Base-by-base conservation (phyloP, 2,888 invertebrate species). In the Blomia tropicalis region DNA sequence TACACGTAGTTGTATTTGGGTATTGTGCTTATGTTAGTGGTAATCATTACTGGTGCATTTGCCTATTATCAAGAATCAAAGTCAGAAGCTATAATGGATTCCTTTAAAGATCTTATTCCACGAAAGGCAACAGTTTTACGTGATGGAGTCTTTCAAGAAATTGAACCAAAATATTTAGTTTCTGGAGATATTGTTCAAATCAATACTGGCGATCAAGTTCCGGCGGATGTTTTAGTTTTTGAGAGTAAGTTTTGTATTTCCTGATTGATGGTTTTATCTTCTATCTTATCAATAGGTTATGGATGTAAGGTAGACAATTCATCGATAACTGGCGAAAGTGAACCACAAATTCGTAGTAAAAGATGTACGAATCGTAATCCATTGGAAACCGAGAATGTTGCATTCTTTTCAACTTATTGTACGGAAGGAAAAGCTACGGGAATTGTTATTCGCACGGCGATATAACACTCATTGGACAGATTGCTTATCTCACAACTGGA, bases 251-350 rank as follows among this genome's bases (percentile, higher is more conserved):
- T 47, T 27, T 36, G 36, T 36, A 36, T 11, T 36, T 36, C 7
- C 17, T 36, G 7, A 36, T 36, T 11, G 7, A 11, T 47, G 51
- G 23, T 11, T 25, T 27, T 47, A 25, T 19, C n/a, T 14, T 68
- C 75, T n/a, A 70, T 75, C 43, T 58, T 65, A 14, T 83, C 90
- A 43, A 86, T 47, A 56, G 56, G 30, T 3, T 56, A 91, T 75
- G 88, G 88, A 71, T 95, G 98, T 78, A 98, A 98, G 80, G 83
- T 83, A 58, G 91, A 91, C 78, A 92, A 92, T 78, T 91, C 90
- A 66, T 91, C 91, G 71, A 79, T 92, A 74, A 92, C 91, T 69
- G 91, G 91, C 71, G 91, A 92, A 78, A 90, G 91, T 63, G 91
- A 91, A 75, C 91, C 91, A 22, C 90, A 90, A 72, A 85, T 87